Conservation (phyloP, 2,797 vertebrate species). For the Danio choprae region DNA sequence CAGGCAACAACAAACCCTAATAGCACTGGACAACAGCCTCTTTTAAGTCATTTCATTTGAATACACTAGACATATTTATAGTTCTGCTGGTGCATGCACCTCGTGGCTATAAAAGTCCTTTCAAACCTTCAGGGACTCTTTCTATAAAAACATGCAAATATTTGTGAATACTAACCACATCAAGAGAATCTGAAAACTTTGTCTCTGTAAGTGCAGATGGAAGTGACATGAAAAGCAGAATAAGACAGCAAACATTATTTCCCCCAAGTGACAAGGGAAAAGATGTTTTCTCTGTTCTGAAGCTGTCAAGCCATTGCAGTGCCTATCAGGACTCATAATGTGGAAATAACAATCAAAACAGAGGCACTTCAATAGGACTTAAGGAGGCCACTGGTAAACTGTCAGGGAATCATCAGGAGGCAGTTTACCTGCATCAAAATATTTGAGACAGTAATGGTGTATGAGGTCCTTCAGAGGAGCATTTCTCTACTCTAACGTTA, state of each 20-base stretch:
- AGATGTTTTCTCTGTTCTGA: slow-evolving; percentile 37
- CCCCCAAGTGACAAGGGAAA: slow-evolving; percentile 14
- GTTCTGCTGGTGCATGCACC: neutral
- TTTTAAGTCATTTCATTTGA: slow-evolving; percentile 38
- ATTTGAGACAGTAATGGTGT: slow-evolving; percentile 54
- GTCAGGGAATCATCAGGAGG: slow-evolving; percentile 26
- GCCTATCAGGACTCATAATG: slow-evolving; percentile 41
- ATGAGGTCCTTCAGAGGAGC: slow-evolving; percentile 51
- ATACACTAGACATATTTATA: slow-evolving; percentile 25
- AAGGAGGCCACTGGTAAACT: slow-evolving; percentile 29
- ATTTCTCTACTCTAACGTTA: slow-evolving; percentile 32
- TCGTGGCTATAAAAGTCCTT: slow-evolving; percentile 4
- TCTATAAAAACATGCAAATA: slow-evolving; percentile 41
- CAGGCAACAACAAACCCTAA: slow-evolving; percentile 16
- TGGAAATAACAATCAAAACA: slow-evolving; percentile 50
- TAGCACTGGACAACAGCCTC: neutral
- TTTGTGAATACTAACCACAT: slow-evolving; percentile 40
- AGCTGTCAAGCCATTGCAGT: slow-evolving; percentile 24
- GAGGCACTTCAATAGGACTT: slow-evolving; percentile 29
- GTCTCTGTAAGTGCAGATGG: slow-evolving; percentile 12
- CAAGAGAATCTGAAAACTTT: slow-evolving; percentile 38
- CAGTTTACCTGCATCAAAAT: slow-evolving; percentile 46
- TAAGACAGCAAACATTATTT: neutral
- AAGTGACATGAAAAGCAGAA: slow-evolving; percentile 11
- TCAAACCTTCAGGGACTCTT: slow-evolving; percentile 31